These are phyloP conservation scores for Salvator merianae DNA, from an alignment of 2,113 vertebrate genomes.

Conservation along the genomic window DNA sequence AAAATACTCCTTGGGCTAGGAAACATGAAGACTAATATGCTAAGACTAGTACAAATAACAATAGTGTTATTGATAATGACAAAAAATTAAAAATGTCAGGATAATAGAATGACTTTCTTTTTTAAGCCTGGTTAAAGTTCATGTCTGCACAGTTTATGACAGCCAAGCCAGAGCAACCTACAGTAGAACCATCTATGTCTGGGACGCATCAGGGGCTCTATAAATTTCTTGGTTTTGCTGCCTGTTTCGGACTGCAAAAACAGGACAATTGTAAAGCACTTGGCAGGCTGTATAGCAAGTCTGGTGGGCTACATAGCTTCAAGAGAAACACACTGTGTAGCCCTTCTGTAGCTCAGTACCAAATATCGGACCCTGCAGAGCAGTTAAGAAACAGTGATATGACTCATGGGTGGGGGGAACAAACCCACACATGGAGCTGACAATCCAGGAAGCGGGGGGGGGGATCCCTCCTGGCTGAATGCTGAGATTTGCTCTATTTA, in stretches of 20 bases:
- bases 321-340: neutral
- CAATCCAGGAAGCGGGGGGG: neutral
- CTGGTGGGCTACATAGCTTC: neutral
- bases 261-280: neutral
- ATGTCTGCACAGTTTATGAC: neutral
- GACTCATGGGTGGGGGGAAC: neutral
- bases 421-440: neutral
- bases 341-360: neutral
- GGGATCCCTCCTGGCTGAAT: neutral
- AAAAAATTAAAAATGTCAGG: neutral
- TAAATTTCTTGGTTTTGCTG: neutral
- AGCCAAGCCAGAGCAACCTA: neutral
- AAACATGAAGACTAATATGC: neutral
- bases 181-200: neutral
- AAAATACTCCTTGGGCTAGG: neutral
- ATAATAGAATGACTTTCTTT: neutral
- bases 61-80: neutral
- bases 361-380: neutral
- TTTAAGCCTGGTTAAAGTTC: neutral
- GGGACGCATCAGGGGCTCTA: neutral
- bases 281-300: neutral
- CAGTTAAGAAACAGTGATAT: neutral
- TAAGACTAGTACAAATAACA: too few species aligned
- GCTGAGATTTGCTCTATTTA: conserved; percentile 11
- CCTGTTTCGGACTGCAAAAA: neutral